These are phyloP conservation scores for Neodon shergylaensis DNA, from an alignment of 2,113 vertebrate species.

Conservation along the genomic window DNA sequence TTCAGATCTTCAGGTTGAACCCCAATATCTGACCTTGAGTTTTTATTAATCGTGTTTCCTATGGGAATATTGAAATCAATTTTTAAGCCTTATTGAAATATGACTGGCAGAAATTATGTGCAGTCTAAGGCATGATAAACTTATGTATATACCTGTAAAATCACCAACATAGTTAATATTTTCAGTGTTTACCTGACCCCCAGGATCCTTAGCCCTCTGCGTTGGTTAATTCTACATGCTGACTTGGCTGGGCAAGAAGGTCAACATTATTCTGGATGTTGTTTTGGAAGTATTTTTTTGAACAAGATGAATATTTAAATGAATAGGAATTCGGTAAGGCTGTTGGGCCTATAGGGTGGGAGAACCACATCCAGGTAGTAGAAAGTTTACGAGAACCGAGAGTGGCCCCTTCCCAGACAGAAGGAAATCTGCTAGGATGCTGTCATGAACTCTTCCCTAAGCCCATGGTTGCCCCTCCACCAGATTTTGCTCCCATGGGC, in stretches of 20 bases:
- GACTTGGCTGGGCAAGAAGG: fast-evolving
- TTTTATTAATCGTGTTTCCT: not conserved
- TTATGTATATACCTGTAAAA: fast-evolving
- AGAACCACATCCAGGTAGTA: not conserved
- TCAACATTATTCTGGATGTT: not conserved
- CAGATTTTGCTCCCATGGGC: not conserved
- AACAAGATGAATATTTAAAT: not conserved
- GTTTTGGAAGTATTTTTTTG: not conserved
- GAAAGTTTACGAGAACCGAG: not conserved
- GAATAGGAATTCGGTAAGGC: too few species aligned
- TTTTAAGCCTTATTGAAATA: not conserved
- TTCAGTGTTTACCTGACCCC: fast-evolving
- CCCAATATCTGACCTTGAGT: too few species aligned
- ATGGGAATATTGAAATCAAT: not conserved
- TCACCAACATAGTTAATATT: not conserved
- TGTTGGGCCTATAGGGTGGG: not conserved
- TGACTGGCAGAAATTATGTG: not conserved
- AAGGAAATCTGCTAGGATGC: not conserved
- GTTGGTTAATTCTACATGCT: not conserved
- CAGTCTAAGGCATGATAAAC: not conserved
- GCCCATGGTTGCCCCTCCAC: too few species aligned
- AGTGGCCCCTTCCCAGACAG: not conserved
- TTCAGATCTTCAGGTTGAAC: too few species aligned
- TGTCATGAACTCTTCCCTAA: not conserved
- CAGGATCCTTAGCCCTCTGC: too few species aligned